These are phyloP conservation scores for Clusia tigrina DNA, from an alignment of 2,888 invertebrate genomes.

Conservation along the genomic window DNA sequence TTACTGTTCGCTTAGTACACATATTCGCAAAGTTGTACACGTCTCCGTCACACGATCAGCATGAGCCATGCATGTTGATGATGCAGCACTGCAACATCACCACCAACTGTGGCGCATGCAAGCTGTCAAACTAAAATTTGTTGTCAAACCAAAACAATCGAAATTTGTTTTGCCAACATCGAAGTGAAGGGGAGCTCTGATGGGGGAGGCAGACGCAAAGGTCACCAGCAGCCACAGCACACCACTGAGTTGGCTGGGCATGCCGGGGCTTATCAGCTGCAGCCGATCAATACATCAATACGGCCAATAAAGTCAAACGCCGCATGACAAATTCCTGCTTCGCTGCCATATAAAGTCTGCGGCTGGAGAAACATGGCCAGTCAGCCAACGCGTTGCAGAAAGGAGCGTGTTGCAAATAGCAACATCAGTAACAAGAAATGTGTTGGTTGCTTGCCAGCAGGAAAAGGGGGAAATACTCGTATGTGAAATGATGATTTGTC, in stretches of 20 bases:
- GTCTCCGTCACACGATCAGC: not conserved
- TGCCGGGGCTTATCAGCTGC: constrained; percentile 42
- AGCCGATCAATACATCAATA: constrained; percentile 55
- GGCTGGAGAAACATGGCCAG: no score
- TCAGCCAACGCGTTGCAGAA: no score
- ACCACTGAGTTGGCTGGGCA: no score
- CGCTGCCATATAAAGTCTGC: no score
- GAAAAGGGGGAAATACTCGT: no score
- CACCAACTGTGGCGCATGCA: not conserved
- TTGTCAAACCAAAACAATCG: constrained; percentile 3
- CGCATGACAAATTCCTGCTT: constrained; percentile 4
- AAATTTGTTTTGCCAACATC: not conserved
- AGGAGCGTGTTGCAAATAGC: not conserved
- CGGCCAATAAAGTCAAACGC: constrained; percentile 48
- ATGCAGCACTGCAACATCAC: no score
- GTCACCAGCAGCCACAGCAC: no score
- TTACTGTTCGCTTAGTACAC: not conserved
- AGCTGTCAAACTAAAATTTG: constrained; percentile 6
- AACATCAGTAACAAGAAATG: not conserved
- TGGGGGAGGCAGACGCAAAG: no score
- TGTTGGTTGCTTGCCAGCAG: not conserved
- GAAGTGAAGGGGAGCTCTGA: no score
- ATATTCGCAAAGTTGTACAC: no score
- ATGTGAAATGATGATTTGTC: no score
- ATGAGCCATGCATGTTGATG: not conserved